Conservation (phyloP, 2,113 vertebrate genomes). For the Brachirus orientalis region DNA sequence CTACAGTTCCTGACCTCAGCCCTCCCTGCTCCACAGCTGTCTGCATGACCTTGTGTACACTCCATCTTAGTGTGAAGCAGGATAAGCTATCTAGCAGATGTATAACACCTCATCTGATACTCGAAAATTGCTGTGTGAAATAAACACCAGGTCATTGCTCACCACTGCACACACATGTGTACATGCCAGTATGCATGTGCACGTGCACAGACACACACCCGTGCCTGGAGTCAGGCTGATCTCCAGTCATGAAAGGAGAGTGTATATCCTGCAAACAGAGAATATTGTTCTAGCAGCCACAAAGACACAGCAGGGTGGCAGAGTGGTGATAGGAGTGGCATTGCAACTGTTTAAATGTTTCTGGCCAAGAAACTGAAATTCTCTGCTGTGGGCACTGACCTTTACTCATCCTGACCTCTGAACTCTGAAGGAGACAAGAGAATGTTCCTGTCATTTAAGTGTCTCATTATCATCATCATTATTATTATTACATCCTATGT, state of each 20-base stretch:
- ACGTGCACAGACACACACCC: neutral
- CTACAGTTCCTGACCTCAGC: slow-evolving; percentile 39
- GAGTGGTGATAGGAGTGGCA: neutral
- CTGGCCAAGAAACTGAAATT: neutral
- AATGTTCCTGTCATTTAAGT: neutral
- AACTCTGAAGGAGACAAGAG: slow-evolving; percentile 1
- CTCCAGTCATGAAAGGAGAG: slow-evolving; percentile 30
- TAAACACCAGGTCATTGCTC: slow-evolving; percentile 69
- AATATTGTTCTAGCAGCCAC: slow-evolving; percentile 13
- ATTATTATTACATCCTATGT: slow-evolving; percentile 21
- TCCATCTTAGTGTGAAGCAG: slow-evolving; percentile 44
- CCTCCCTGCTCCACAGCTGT: slow-evolving; percentile 42
- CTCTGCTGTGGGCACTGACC: neutral
- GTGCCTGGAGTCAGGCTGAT: slow-evolving; percentile 38
- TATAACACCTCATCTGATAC: slow-evolving; percentile 76
- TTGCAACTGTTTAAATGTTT: neutral
- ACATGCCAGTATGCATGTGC: neutral
- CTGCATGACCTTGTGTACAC: slow-evolving; percentile 63
- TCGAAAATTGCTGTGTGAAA: slow-evolving; percentile 70
- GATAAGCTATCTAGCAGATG: slow-evolving; percentile 78
- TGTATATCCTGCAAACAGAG: slow-evolving; percentile 37
- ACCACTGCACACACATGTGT: slow-evolving; percentile 13
- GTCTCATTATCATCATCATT: slow-evolving; percentile 8
- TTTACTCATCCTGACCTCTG: slow-evolving; percentile 26
- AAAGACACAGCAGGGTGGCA: neutral